Conservation (phyloP, 1,140 invertebrate species). For the Hirudo medicinalis region DNA sequence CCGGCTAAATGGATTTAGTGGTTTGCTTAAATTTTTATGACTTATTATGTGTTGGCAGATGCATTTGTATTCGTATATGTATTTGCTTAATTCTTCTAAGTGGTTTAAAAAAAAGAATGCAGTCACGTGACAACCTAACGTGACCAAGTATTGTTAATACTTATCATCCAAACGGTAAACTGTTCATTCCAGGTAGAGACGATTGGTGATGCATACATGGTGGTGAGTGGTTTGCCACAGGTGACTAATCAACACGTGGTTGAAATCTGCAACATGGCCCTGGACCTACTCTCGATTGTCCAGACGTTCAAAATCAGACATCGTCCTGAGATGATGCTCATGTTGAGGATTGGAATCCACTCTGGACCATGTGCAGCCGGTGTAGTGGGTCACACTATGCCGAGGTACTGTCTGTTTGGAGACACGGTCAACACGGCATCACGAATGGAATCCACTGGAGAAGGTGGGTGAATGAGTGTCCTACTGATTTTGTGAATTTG, state of each 20-base stretch:
- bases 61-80: too few relatives aligned
- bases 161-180: too few relatives aligned
- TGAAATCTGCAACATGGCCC: conserved; percentile 78
- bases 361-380: conserved; percentile 47
- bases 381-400: conserved; percentile 46
- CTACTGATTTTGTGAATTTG: not conserved
- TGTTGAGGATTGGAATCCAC: conserved; percentile 48
- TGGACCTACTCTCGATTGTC: conserved; percentile 65
- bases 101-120: too few relatives aligned
- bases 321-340: conserved; percentile 16
- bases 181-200: conserved; percentile 53
- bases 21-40: too few relatives aligned
- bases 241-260: conserved; percentile 59
- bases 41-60: too few relatives aligned
- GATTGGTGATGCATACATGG: conserved; percentile 83
- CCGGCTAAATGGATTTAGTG: too few relatives aligned
- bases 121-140: too few relatives aligned
- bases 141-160: too few relatives aligned
- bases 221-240: conserved; percentile 73
- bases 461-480: conserved; percentile 33
- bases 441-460: conserved; percentile 58
- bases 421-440: conserved; percentile 58
- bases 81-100: too few relatives aligned
- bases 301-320: conserved; percentile 19
- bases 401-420: conserved; percentile 53